Evolutionary conservation across 2,888 invertebrate species (phyloP).

Genomic region (Chymomyza procnemis): DNA sequence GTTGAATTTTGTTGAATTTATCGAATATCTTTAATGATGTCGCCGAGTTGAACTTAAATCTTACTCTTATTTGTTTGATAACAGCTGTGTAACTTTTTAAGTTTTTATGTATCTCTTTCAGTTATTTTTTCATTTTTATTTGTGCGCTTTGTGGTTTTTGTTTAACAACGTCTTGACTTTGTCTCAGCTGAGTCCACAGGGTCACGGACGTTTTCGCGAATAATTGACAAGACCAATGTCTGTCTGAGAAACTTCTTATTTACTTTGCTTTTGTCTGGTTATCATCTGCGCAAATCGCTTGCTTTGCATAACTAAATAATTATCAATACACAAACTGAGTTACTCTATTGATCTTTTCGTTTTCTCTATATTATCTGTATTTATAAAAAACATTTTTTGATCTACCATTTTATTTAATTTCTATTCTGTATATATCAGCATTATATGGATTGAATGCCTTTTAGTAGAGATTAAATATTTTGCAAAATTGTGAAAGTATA

Average conservation of each 20-base stretch:
- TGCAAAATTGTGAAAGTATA: too few species aligned
- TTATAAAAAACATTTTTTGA: background rate
- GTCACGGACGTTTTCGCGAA: slow-evolving; percentile 69
- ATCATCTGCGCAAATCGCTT: slow-evolving; percentile 17
- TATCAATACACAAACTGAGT: background rate
- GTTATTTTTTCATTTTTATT: slow-evolving; percentile 2
- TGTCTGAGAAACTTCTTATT: slow-evolving; percentile 7
- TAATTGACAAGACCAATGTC: slow-evolving; percentile 54
- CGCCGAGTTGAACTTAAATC: slow-evolving; percentile 44
- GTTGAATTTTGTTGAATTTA: slow-evolving; percentile 34
- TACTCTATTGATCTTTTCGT: background rate
- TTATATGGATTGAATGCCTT: too few species aligned
- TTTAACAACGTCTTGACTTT: slow-evolving; percentile 23
- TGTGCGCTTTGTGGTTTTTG: slow-evolving; percentile 11
- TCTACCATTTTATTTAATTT: too few species aligned
- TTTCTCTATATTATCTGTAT: background rate
- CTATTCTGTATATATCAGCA: too few species aligned
- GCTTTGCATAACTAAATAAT: slow-evolving; percentile 36
- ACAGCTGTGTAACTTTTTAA: slow-evolving; percentile 49
- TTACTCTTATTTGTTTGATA: slow-evolving; percentile 45
- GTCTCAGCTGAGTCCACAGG: slow-evolving; percentile 58
- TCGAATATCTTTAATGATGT: slow-evolving; percentile 43
- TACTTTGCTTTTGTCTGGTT: slow-evolving; percentile 17
- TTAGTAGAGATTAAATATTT: too few species aligned
- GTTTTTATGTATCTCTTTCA: slow-evolving; percentile 5